Evolutionary conservation across 2,888 invertebrate species (phyloP), one percentile per base, ranked within the genome.

Genomic region (Drosophila limbata): DNA sequence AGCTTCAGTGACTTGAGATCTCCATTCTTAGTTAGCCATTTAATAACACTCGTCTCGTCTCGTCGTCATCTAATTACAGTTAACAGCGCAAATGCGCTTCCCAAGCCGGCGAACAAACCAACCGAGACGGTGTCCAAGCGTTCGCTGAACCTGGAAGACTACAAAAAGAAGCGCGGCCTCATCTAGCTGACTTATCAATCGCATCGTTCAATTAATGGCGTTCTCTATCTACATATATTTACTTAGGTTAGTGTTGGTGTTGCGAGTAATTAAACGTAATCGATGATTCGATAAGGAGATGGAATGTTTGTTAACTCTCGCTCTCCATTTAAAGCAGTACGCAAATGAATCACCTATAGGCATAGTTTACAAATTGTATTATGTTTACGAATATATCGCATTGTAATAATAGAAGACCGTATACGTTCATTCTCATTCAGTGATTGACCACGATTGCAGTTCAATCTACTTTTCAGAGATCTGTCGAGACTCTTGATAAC

Each of bases 81-180:
- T 73, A 95, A 94, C 84, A 94, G 95, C 39, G 95, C 96, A 3
- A 95, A 95, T 83, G 94, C 96, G 21, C 94, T 96, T 75, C 95
- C 96, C 1, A 96, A 96, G 90, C 95, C 96, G 42, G 93, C 95
- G 39, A 94, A 95, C 13, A 95, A 95, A 86, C 94, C 95, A 60
- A 96, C 96, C 91, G 96, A 96, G 87, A 95, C 96, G 1, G 97
- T 96, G 0, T 97, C 98, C 6, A 95, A 96, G 79, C 93, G 98
- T 64, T 97, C 97, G 0, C 93, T 98, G 48, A 98, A 98, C 91
- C 93, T 98, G 74, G 97, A 98, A 90, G 98, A 98, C 91, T 98
- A 98, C 93, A 98, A 98, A 94, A 97, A 97, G 93, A 96, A 97
- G 89, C 95, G 97, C 83, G 98, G 98, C 60, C 95, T 98, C 73